These are phyloP conservation scores for Rhinoderma darwinii DNA, from an alignment of 2,113 vertebrate genomes.

Conservation along the genomic window DNA sequence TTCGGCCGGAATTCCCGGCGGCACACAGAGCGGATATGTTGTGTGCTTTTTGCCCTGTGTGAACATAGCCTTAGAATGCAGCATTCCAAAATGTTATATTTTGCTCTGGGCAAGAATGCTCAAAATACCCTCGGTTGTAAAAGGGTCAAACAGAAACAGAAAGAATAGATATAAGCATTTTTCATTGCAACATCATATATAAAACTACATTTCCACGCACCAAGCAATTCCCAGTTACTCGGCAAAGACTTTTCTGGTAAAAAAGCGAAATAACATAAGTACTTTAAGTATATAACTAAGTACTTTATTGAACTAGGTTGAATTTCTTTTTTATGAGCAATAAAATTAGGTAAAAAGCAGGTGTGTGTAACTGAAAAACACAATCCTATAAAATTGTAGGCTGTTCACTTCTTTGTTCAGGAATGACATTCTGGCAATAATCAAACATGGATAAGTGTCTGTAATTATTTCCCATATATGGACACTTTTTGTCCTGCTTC, in stretches of 20 bases:
- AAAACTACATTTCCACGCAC: background rate
- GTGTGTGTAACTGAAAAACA: slow-evolving; percentile 43
- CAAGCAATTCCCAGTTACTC: background rate
- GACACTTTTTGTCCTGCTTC: slow-evolving; percentile 48
- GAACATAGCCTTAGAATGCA: too few species aligned
- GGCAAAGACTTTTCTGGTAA: background rate
- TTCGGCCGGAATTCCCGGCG: too few species aligned
- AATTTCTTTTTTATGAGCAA: slow-evolving; percentile 15
- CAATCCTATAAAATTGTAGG: slow-evolving; percentile 46
- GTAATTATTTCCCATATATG: slow-evolving; percentile 52
- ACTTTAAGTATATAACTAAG: background rate
- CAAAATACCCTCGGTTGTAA: too few species aligned
- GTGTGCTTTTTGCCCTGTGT: too few species aligned
- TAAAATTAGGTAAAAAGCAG: slow-evolving; percentile 46
- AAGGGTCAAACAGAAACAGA: background rate
- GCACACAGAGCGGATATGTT: too few species aligned
- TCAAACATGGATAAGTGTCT: slow-evolving; percentile 53
- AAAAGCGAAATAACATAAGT: background rate
- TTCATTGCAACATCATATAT: too few species aligned
- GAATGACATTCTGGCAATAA: slow-evolving; percentile 51
- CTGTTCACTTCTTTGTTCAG: slow-evolving; percentile 42
- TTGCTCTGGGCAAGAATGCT: too few species aligned
- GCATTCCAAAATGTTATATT: too few species aligned
- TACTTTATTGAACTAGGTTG: background rate
- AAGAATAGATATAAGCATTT: background rate